Evolutionary conservation across 2,113 vertebrate species (phyloP).

Genomic region (Zosterops borbonicus): DNA sequence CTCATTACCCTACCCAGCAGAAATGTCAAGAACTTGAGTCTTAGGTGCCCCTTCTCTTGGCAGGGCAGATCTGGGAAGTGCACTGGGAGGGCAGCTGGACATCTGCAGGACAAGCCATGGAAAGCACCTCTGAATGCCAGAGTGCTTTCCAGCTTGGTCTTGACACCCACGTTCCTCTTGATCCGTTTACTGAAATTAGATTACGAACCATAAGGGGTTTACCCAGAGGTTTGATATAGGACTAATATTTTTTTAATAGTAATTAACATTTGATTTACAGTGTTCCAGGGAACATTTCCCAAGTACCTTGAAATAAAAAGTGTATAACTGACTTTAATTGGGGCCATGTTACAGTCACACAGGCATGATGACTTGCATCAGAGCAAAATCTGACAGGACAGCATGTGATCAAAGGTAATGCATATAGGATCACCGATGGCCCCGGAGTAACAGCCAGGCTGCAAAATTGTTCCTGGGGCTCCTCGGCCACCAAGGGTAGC

Average conservation of each 20-base stretch:
- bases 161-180: conserved; percentile 59
- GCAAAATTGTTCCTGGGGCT: conserved; percentile 11
- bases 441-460: background rate
- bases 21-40: background rate
- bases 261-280: conserved; percentile 77
- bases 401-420: conserved; percentile 64
- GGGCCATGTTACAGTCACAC: conserved; percentile 57
- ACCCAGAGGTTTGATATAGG: conserved; percentile 68
- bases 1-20: background rate
- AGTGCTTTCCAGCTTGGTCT: conserved; percentile 31
- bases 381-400: conserved; percentile 69
- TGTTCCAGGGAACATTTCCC: conserved; percentile 66
- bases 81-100: background rate
- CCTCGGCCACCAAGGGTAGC: background rate
- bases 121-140: conserved; percentile 44
- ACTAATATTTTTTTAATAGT: conserved; percentile 68
- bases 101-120: background rate
- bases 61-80: background rate
- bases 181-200: conserved; percentile 71
- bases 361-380: conserved; percentile 52
- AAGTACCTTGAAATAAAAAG: conserved; percentile 71
- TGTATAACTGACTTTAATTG: conserved; percentile 60
- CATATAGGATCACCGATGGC: conserved; percentile 17
- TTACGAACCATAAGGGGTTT: conserved; percentile 58
- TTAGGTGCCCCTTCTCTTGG: background rate